Base-by-base conservation (phyloP, 1,140 invertebrate genomes). In the Magallana gigas region DNA sequence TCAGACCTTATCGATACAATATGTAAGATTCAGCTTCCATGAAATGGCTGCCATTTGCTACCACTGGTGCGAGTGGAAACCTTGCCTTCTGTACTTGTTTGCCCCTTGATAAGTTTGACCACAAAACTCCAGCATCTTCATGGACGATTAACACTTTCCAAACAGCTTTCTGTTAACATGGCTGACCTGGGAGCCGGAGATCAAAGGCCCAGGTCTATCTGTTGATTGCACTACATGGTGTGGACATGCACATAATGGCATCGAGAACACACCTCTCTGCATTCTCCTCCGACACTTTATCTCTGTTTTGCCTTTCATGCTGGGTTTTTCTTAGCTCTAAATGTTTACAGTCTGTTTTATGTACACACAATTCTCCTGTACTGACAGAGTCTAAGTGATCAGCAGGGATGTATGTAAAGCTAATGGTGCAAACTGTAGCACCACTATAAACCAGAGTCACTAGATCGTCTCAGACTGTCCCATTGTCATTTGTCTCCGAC, bases 171-270 rank as follows among this genome's bases (percentile, higher is more conserved):
- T 76, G 68, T 76, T 36, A 76, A 11, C 68, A 76, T 12, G 36
- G 29, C 68, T 76, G 68, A 76, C 68, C 68, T 76, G 23, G 23
- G 11, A 76, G 23, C 18, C 23, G 3, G 23, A 76, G 68, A 76
- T 76, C 68, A 76, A 76, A 76, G 68, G 68, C 29, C 8, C 0
- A 48, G 68, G 68, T 29, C 68, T 76, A 76, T 76, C 68, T 29
- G 11, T 29, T 76, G 36, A 76, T 76, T 76, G 14, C 68, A 76
- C 68, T 76, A 76, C 68, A 76, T 36, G 23, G 68, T 76, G 68
- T 76, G 68, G 68, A 76, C 68, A 76, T 76, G 68, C 68, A 76
- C 68, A 76, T 76, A 48, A 76, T 76, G 68, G 36, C 23, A 29
- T 76, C 11, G 29, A 29, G 23, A 36, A 29, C 68, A 76, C 68